Evolutionary conservation across 64 coral and sea anemone genomes (phyloP).

Genomic region (Cladopsammia gracilis): DNA sequence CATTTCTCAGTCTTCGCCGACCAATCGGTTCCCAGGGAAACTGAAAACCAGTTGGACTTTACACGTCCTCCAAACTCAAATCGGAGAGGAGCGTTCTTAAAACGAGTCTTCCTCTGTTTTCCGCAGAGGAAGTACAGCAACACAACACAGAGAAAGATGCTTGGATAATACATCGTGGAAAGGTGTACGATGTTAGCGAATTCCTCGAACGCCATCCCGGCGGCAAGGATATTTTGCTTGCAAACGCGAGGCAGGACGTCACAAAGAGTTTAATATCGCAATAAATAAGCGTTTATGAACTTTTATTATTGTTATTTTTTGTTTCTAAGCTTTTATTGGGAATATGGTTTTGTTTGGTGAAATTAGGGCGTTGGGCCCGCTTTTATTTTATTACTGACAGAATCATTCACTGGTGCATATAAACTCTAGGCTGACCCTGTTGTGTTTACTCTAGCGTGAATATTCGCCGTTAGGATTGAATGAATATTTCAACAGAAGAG

Average conservation of each 20-base stretch:
- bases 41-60: constrained; percentile 43
- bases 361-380: no score
- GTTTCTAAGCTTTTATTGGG: no score
- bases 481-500: no score
- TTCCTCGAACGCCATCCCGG: constrained; percentile 94
- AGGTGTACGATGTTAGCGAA: constrained; percentile 90
- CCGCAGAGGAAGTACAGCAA: constrained; percentile 74
- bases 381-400: no score
- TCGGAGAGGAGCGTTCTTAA: constrained; percentile 7
- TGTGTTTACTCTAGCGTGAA: no score
- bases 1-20: neutral
- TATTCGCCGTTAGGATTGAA: no score
- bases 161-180: constrained; percentile 88
- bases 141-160: constrained; percentile 80
- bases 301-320: no score
- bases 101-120: constrained; percentile 55
- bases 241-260: constrained; percentile 83
- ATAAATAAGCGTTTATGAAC: no score
- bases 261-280: constrained; percentile 16
- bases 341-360: neutral
- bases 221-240: constrained; percentile 88
- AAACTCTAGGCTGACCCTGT: no score
- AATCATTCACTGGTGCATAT: no score
- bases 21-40: constrained; percentile 1
- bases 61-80: neutral